A percentile compares a stretch with the other conserved stretches of the same genome.
These are phyloP conservation scores for Torymus tubicola DNA, from an alignment of 2,888 invertebrate species.

Conservation along the genomic window DNA sequence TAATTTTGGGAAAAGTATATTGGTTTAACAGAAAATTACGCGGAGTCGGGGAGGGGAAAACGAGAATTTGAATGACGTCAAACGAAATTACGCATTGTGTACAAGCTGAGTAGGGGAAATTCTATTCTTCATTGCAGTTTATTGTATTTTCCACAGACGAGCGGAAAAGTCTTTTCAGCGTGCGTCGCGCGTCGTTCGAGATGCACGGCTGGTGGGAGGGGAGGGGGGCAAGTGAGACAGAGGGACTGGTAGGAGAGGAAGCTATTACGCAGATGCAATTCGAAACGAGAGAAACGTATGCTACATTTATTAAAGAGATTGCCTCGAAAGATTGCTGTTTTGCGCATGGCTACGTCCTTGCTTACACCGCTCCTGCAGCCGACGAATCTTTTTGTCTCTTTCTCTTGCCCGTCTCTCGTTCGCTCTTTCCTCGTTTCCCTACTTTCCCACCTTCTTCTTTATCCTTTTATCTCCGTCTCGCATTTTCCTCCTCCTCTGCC, in stretches of 20 bases:
- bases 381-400: slow-evolving; percentile 43
- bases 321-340: slow-evolving; percentile 74
- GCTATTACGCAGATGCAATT: slow-evolving; percentile 68
- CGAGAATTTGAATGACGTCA: slow-evolving; percentile 30
- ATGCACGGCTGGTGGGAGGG: slow-evolving; percentile 28
- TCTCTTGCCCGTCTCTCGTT: slow-evolving; percentile 36
- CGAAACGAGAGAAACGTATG: slow-evolving; percentile 69
- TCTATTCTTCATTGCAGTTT: slow-evolving; percentile 54
- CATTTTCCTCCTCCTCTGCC: slow-evolving; percentile 36
- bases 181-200: slow-evolving; percentile 32
- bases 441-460: slow-evolving; percentile 45
- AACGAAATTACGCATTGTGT: slow-evolving; percentile 45
- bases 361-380: slow-evolving; percentile 61
- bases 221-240: slow-evolving; percentile 1
- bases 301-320: slow-evolving; percentile 74
- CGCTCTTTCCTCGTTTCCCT: slow-evolving; percentile 41
- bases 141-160: slow-evolving; percentile 54
- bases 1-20: slow-evolving; percentile 59
- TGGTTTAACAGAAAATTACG: slow-evolving; percentile 51
- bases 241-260: slow-evolving; percentile 57
- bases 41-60: slow-evolving; percentile 10
- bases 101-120: slow-evolving; percentile 35
- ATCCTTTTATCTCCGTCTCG: slow-evolving; percentile 46
- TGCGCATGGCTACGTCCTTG: slow-evolving; percentile 70
- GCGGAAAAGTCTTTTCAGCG: slow-evolving; percentile 48